These are phyloP conservation scores for Puffinus mauretanicus DNA, from an alignment of 2,113 vertebrate genomes.

Conservation along the genomic window DNA sequence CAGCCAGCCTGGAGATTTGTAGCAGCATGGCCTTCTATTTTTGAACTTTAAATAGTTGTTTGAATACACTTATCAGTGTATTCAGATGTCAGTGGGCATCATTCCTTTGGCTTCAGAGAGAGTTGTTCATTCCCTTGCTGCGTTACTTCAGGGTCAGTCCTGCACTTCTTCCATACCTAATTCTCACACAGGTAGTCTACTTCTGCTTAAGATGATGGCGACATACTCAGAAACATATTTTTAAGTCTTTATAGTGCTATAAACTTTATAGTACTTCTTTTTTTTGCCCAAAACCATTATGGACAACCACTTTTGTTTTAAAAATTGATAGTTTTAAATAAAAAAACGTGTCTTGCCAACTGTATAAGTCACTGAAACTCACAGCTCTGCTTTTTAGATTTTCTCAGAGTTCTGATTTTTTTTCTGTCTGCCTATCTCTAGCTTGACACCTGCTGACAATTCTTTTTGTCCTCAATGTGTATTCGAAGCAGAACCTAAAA, in stretches of 20 bases:
- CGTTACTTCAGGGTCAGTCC: not conserved
- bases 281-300: not conserved
- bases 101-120: not conserved
- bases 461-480: not conserved
- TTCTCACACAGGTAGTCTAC: not conserved
- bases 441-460: not conserved
- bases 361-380: not conserved
- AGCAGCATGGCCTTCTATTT: not conserved
- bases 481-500: not conserved
- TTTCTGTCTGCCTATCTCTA: not conserved
- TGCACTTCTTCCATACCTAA: not conserved
- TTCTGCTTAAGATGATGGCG: not conserved
- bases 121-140: not conserved
- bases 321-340: not conserved
- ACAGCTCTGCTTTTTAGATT: not conserved
- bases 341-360: not conserved
- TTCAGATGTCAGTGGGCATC: not conserved
- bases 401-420: not conserved
- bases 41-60: no score
- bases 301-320: not conserved
- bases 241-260: not conserved
- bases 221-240: not conserved
- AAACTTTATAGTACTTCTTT: not conserved
- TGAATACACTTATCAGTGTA: no score
- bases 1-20: not conserved